Base-by-base conservation (phyloP, 1,140 invertebrate genomes). In the Trichonephila clavata region DNA sequence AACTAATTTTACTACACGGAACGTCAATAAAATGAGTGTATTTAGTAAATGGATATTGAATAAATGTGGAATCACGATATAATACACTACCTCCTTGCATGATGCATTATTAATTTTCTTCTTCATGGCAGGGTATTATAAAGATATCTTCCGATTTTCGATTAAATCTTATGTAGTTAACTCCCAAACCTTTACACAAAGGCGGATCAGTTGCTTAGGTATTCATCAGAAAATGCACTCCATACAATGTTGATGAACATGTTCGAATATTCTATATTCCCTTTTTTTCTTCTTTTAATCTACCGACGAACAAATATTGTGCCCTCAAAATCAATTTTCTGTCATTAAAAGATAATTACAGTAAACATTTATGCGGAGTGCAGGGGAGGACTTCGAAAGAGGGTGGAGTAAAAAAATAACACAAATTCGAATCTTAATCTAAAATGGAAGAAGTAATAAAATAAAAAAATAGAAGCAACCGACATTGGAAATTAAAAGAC, bases 291-390 rank as follows among this genome's bases (percentile, higher is more conserved):
- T 4, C 43, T 83, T 57, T 14, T 32, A 91, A 92, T 65, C 81
- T 84, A 50, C 80, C n/a, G 39, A 20, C 43, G 91, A 68, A 50
- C 91, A 92, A 92, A 92, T 86, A 86, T 92, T 71, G 32, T 71
- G 61, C 24, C 81, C 21, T 60, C 43, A 60, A 86, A 92, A 92
- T 92, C 91, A 92, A 92, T 92, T 92, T 92, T 92, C 91, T 77
- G 91, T 92, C 91, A 92, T 92, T 92, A 92, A 92, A 92, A 92
- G 81, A 92, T 92, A 86, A 92, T 92, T 92, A 92, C 80, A 71
- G 83, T 92, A 92, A 92, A 92, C 81, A 92, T 92, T 71, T 86
- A 86, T 91, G 89, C 60, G 50, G 21, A 50, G 32, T 39, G 24
- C 10, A 50, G 20, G n/a, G 18, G 21, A 24, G 71, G 32, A 20